Base-by-base conservation (phyloP, 1,140 invertebrate genomes). In the Scaptodrosophila lebanonensis region DNA sequence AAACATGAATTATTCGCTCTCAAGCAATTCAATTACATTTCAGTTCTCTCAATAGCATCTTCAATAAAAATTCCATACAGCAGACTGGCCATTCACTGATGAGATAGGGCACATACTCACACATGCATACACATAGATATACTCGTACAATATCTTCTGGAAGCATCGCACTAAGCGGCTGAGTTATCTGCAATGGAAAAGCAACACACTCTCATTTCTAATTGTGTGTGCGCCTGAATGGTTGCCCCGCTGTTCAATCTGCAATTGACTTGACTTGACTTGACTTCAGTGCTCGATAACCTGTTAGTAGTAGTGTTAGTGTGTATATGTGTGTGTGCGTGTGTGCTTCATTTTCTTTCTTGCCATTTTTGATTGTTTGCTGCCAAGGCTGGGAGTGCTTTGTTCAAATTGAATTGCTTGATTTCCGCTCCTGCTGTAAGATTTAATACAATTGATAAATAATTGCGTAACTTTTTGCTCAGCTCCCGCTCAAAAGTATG, bases 401-500 rank as follows among this genome's bases (percentile, higher is more conserved):
- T 3, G 22, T 25, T 3, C 22, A 25, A 73, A 73, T 79, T 73
- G 68, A 82, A 82, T 82, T 79, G 75, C 60, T 54, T 72, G 72
- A 77, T 77, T 77, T 77, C 64, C 75, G 57, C 20, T 53, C 11
- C 40, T 59, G 56, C 49, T 66, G 52, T 65, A 49, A 73, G 73
- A 77, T 77, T 72, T 59, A 73, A 82, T 73, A 67, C 68, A 65
- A 73, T 58, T 66, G 73, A 77, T 68, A 77, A 69, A 60, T 60
- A 38, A 45, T 25, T 22, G 53, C 29, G 17, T 33, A 22, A 2
- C 11, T 25, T 3, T 27, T 13, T 44, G 20, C 25, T 20, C 8
- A 25, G 22, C 22, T 4, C 8, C 8, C n/a, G n/a, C 8, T 25
- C 22, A 25, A 4, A 8, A 25, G 22, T 25, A 3, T 25, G 22